Evolutionary conservation across 2,113 vertebrate species (phyloP).

Genomic region (Syngnathoides biaculeatus): DNA sequence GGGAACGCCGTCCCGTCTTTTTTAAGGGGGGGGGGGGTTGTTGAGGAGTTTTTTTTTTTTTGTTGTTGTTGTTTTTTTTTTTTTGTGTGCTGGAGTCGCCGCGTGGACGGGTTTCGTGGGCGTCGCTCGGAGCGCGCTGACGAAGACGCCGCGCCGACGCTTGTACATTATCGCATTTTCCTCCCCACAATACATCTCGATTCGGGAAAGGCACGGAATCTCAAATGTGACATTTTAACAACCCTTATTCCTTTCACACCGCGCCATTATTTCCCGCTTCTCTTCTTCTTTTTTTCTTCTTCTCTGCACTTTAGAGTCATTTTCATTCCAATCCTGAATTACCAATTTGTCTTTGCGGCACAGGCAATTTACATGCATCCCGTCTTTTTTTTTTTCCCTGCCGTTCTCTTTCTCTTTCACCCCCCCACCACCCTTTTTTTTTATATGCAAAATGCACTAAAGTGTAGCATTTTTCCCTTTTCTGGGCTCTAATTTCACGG

Average conservation of each 20-base stretch:
- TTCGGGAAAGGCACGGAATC: constrained; percentile 71
- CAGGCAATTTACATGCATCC: constrained; percentile 93
- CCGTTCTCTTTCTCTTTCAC: neutral
- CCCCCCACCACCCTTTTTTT: constrained; percentile 59
- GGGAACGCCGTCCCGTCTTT: constrained; percentile 45
- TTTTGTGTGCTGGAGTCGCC: neutral
- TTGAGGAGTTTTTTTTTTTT: neutral
- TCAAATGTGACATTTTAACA: constrained; percentile 79
- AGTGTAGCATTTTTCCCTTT: constrained; percentile 97
- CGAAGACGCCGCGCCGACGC: constrained; percentile 59
- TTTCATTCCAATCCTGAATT: constrained; percentile 81
- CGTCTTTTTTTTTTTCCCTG: constrained; percentile 74
- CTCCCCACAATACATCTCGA: constrained; percentile 71
- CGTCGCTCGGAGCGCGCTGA: constrained; percentile 52
- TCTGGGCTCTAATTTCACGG: constrained; percentile 98
- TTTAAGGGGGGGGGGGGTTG: no score
- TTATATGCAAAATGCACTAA: constrained; percentile 99
- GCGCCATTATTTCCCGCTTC: constrained; percentile 51
- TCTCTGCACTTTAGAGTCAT: constrained; percentile 75
- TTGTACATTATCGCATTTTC: constrained; percentile 70
- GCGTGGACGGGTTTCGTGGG: constrained; percentile 60
- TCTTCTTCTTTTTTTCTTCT: constrained; percentile 68
- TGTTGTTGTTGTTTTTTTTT: no score
- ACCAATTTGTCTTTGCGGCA: constrained; percentile 99
- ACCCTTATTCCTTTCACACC: constrained; percentile 75